phyloP scores from a whole-genome alignment of 2,113 vertebrate species.

The Pelmatolapia mariae region DNA sequence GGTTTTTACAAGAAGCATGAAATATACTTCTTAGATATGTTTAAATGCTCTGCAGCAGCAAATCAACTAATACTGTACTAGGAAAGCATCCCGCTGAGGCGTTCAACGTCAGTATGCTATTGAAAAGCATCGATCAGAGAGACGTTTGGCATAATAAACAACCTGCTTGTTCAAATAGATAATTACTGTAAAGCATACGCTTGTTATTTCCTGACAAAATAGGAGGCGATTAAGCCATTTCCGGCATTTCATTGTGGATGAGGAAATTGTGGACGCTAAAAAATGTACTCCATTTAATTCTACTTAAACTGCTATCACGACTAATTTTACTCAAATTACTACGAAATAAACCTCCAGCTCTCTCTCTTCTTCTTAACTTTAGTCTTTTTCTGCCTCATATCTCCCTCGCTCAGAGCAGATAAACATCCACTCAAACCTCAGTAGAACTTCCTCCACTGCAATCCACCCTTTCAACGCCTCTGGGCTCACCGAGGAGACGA shows the following conservation, averaged over 20 bases:
- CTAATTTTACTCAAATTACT: neutral
- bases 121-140: neutral
- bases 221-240: neutral
- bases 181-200: neutral
- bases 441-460: slow-evolving; percentile 51
- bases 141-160: neutral
- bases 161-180: neutral
- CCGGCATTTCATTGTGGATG: neutral
- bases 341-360: neutral
- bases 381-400: neutral
- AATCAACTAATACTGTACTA: neutral
- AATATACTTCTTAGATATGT: neutral
- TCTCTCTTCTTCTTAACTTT: neutral
- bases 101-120: neutral
- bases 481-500: slow-evolving; percentile 38
- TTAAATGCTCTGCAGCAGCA: neutral
- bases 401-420: slow-evolving; percentile 26
- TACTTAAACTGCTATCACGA: neutral
- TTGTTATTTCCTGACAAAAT: neutral
- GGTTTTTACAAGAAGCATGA: neutral
- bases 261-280: neutral
- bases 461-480: slow-evolving; percentile 59
- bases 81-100: neutral
- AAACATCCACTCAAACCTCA: slow-evolving; percentile 57
- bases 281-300: neutral